Evolutionary conservation across 2,888 invertebrate genomes (phyloP).

Genomic region (Artemia sp.): DNA sequence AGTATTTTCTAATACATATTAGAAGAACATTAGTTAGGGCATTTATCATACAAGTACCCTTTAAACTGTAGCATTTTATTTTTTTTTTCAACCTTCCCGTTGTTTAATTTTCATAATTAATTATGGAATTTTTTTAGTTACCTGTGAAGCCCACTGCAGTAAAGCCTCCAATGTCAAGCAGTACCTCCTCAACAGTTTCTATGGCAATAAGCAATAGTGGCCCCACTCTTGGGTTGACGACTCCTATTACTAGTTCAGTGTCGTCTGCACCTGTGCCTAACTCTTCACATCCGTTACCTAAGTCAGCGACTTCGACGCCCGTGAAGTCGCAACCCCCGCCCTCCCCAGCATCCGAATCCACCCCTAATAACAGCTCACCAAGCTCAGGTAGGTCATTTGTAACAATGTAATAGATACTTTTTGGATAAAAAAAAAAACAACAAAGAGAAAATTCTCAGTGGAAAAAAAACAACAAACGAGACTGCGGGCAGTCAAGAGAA

Average conservation of each 20-base stretch:
- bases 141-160: conserved; percentile 74
- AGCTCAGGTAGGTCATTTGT: conserved; percentile 29
- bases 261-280: conserved; percentile 24
- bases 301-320: conserved; percentile 25
- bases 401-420: neutral
- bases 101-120: too few relatives aligned
- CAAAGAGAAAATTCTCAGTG: too few relatives aligned
- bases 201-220: conserved; percentile 26
- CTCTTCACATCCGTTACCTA: conserved; percentile 24
- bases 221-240: conserved; percentile 27
- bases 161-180: conserved; percentile 31
- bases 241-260: conserved; percentile 25
- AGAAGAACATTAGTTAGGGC: too few relatives aligned
- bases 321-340: conserved; percentile 24
- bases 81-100: too few relatives aligned
- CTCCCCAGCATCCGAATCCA: conserved; percentile 28
- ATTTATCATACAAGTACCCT: too few relatives aligned
- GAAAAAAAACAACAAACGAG: too few relatives aligned
- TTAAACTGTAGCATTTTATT: too few relatives aligned
- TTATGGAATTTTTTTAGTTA: conserved; percentile 36
- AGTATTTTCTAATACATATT: too few relatives aligned
- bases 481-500: too few relatives aligned
- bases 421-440: too few relatives aligned
- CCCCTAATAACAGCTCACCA: conserved; percentile 36
- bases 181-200: conserved; percentile 18